Evolutionary conservation across 2,797 vertebrate species (phyloP), one percentile per base, ranked within the genome.

Genomic region (Rhincodon typus): DNA sequence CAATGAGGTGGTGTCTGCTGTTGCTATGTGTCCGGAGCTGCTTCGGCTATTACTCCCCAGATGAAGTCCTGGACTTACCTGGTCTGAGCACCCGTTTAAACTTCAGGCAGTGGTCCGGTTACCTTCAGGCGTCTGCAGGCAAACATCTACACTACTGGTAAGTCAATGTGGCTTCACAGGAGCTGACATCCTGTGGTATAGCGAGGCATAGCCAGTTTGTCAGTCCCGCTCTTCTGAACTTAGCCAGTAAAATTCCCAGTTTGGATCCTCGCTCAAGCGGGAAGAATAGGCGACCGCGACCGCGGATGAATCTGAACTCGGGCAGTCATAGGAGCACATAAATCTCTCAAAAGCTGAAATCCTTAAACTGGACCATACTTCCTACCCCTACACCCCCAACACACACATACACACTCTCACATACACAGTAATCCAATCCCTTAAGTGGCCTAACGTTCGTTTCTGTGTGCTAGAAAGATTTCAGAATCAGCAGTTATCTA

Each of bases 91-190:
- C 98, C 96, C 97, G 97, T 96, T 96, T 97, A 0, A 97, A 96
- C 96, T 98, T 97, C 67, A 96, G 94, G 0, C 98, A 98, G 96
- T 98, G 98, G 98, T 98, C 98, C 0, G 98, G 98, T 3, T 97
- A 98, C 96, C 96, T 98, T 0, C 96, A 97, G 96, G 97, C 97
- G 82, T 97, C 66, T 96, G 96, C 72, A 96, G 98, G 57, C 15
- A 97, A 96, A 95, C 98, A 97, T 72, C 96, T 98, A 0, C 98
- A 98, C 95, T 98, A 98, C 69, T 98, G 98, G 98, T 98, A 96
- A 97, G 97, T 95, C 38, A 57, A 67, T 23, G n/a, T n/a, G 46
- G 34, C 34, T 66, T 30, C 62, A 69, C 66, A 69, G 88, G 87
- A 34, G 50, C 25, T 27, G 86, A 17, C 10, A 62, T 62, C 10